Evolutionary conservation across 2,888 invertebrate genomes (phyloP).

Genomic region (Ornithoptera alexandrae): DNA sequence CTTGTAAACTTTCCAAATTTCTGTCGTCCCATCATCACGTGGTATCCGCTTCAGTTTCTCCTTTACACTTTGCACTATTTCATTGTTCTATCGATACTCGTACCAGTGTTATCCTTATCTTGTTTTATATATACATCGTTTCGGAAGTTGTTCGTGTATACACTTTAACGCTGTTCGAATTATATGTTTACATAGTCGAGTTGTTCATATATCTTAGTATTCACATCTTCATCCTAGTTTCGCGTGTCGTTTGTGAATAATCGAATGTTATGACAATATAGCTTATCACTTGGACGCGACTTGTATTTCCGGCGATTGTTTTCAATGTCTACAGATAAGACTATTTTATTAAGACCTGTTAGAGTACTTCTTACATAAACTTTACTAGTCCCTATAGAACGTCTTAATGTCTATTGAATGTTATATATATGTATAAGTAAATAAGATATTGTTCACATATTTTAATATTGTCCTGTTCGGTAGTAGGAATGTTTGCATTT

Average conservation of each 20-base stretch:
- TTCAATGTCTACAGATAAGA: conserved; percentile 13
- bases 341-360: conserved; percentile 13
- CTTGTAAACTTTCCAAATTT: too few species aligned
- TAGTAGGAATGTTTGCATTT: conserved; percentile 49
- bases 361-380: conserved; percentile 8
- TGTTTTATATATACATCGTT: conserved; percentile 48
- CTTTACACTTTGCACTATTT: background rate
- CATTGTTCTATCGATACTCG: conserved; percentile 57
- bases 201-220: conserved; percentile 56
- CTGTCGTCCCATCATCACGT: too few species aligned
- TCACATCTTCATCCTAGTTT: conserved; percentile 75
- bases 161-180: conserved; percentile 52
- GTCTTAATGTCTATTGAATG: conserved; percentile 76
- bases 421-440: conserved; percentile 74
- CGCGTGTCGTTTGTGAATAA: conserved; percentile 64
- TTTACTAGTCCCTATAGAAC: conserved; percentile 60
- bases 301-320: conserved; percentile 39
- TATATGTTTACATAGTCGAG: conserved; percentile 43
- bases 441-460: conserved; percentile 62
- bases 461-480: conserved; percentile 67
- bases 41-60: background rate
- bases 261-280: conserved; percentile 74
- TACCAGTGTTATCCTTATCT: conserved; percentile 64
- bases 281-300: conserved; percentile 51
- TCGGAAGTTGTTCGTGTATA: conserved; percentile 55